Conservation (phyloP, 2,888 invertebrate genomes). For the Drepanosiphum platanoidis region DNA sequence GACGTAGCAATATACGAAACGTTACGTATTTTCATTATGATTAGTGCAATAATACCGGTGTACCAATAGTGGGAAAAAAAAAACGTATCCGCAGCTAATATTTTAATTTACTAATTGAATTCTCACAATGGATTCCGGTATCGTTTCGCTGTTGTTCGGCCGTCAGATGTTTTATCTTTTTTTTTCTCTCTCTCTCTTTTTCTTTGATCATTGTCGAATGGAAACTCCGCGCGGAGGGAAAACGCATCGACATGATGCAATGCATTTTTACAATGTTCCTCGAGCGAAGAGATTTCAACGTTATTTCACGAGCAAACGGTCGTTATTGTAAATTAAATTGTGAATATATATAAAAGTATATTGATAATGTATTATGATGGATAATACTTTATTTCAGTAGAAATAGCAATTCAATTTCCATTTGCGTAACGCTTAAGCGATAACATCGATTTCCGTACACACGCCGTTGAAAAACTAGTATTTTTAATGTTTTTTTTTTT, state of each 20-base stretch:
- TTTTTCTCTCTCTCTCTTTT: no score
- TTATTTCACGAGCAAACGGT: background rate
- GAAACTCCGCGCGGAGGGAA: background rate
- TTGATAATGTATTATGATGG: background rate
- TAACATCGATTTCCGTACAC: background rate
- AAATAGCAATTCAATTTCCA: background rate
- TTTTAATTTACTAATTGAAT: slow-evolving; percentile 14
- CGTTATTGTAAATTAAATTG: slow-evolving; percentile 3
- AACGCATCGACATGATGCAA: background rate
- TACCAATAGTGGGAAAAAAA: background rate
- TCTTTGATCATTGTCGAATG: background rate
- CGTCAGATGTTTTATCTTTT: background rate
- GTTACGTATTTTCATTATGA: background rate
- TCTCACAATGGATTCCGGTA: background rate
- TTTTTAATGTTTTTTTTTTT: background rate
- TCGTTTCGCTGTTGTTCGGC: background rate
- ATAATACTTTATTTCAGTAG: background rate
- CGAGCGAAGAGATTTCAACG: background rate
- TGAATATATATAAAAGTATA: no score
- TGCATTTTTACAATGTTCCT: background rate
- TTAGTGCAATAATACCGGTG: background rate
- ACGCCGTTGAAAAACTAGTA: background rate
- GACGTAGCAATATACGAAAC: no score
- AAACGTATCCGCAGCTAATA: background rate
- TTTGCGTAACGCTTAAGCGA: background rate